Evolutionary conservation across 2,888 invertebrate genomes (phyloP), one percentile per base, ranked within the genome.

Genomic region (Aphodius granarius): DNA sequence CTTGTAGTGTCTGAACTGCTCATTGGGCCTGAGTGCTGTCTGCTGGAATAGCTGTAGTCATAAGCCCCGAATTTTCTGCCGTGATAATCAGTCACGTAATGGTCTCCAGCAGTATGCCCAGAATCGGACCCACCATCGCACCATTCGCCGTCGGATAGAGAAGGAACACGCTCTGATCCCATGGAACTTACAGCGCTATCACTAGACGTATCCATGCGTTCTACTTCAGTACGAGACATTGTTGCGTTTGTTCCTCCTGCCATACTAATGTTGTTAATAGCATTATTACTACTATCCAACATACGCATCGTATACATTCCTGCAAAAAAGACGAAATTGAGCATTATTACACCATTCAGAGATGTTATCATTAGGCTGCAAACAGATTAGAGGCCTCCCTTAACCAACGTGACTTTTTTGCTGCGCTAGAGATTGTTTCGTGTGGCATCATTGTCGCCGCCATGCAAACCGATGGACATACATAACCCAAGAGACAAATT

Each of bases 111-210:
- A n/a, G 90, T 91, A 80, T 91, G 91, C 74, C 91, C 91, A 0
- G 95, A 95, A 83, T 96, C 96, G 72, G 94, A 95, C 23, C 95
- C 95, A 64, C 90, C 91, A 84, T 96, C 96, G 85, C 95, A 95
- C 96, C 96, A 96, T 83, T 96, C 96, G 2, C 95, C 94, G 84
- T 96, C 96, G 0, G 96, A 96, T 1, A 96, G 88, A 0, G 95
- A 95, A 2, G 95, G 95, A 9, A 96, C 95, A 15, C 96, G 90
- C 84, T 97, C 96, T 1, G 96, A 96, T 2, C 96, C 96, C 95
- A 97, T 95, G 1, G 96, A 96, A 77, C 96, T 96, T 62, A 96
- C 96, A 0, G 96, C 96, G 83, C 96, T 96, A 87, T 97, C 97
- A 75, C 95, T 95, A 16, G 95, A 95, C 0, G 95, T 94, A 85